Evolutionary conservation across 2,888 invertebrate species (phyloP).

Genomic region (Malachius bipustulatus): DNA sequence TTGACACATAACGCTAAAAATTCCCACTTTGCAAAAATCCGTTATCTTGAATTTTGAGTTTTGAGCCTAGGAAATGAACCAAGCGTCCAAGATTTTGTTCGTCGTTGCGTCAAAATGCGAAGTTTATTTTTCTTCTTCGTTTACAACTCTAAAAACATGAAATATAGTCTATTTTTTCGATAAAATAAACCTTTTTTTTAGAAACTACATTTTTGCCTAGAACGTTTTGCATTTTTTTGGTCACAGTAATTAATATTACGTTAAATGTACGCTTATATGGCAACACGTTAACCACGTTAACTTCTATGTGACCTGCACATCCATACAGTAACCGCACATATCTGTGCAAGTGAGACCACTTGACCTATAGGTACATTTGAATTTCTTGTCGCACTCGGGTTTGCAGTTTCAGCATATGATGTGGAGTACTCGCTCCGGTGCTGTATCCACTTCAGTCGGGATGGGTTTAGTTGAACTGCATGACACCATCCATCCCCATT

Average conservation of each 20-base stretch:
- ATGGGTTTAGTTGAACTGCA: slow-evolving; percentile 2
- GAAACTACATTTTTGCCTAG: slow-evolving; percentile 3
- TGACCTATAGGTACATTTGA: neutral
- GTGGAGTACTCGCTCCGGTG: slow-evolving; percentile 3
- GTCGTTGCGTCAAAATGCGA: no score
- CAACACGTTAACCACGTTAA: neutral
- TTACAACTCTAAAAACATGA: no score
- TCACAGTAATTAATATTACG: neutral
- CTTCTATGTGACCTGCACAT: slow-evolving; percentile 1
- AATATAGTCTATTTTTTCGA: no score
- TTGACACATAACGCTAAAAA: no score
- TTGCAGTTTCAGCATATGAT: slow-evolving; percentile 1
- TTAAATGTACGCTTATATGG: slow-evolving; percentile 3
- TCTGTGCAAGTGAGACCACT: slow-evolving; percentile 1
- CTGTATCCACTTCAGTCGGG: slow-evolving; percentile 2
- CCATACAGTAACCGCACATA: neutral
- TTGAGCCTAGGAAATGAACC: no score
- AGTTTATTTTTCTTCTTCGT: no score
- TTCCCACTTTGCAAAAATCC: no score
- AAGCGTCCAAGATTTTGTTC: no score
- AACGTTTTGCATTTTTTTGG: slow-evolving; percentile 1
- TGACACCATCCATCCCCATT: slow-evolving; percentile 2
- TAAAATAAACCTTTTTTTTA: neutral
- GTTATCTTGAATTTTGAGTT: no score
- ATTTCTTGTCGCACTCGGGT: slow-evolving; percentile 1